Percentiles rank a stretch among this genome's conserved stretches.
phyloP scores from a whole-genome alignment of 2,797 vertebrate genomes.

The Novumbra hubbsi region DNA sequence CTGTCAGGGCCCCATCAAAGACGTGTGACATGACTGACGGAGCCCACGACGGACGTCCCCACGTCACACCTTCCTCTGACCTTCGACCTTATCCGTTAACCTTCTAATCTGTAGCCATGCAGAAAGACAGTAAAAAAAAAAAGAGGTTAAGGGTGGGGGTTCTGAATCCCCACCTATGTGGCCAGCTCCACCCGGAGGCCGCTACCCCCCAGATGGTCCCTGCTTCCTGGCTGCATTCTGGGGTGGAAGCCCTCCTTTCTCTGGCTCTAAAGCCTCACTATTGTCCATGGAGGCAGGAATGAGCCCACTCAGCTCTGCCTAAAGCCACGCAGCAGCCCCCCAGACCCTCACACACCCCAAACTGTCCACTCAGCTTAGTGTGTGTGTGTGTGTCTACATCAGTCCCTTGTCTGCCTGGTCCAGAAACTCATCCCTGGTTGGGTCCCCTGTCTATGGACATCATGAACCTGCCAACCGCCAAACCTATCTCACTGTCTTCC shows the following conservation, averaged over 20 bases:
- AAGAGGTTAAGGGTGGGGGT: not conserved
- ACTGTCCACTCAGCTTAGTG: conserved; percentile 75
- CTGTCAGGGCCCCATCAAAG: not conserved
- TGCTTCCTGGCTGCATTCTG: conserved; percentile 51
- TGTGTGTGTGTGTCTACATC: conserved; percentile 26
- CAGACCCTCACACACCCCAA: conserved; percentile 63
- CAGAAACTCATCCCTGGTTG: conserved; percentile 7
- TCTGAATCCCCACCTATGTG: conserved; percentile 14
- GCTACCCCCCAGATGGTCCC: conserved; percentile 26
- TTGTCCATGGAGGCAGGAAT: conserved; percentile 77
- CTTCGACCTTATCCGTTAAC: not conserved
- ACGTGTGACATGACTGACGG: not conserved
- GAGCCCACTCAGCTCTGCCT: conserved; percentile 77
- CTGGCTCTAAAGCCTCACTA: conserved; percentile 70
- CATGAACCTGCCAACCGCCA: conserved; percentile 37
- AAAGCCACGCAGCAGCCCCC: conserved; percentile 71
- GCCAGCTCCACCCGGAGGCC: not conserved
- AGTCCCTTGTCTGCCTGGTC: conserved; percentile 2
- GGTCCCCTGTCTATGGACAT: conserved; percentile 5
- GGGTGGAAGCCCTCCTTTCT: conserved; percentile 61
- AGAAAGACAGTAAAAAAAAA: not conserved
- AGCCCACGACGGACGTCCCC: not conserved
- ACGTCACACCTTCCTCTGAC: not conserved
- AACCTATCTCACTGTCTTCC: conserved; percentile 39
- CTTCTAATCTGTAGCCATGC: not conserved